phyloP scores from a whole-genome alignment of 2,888 invertebrate genomes.

The Stenodera caucasica region DNA sequence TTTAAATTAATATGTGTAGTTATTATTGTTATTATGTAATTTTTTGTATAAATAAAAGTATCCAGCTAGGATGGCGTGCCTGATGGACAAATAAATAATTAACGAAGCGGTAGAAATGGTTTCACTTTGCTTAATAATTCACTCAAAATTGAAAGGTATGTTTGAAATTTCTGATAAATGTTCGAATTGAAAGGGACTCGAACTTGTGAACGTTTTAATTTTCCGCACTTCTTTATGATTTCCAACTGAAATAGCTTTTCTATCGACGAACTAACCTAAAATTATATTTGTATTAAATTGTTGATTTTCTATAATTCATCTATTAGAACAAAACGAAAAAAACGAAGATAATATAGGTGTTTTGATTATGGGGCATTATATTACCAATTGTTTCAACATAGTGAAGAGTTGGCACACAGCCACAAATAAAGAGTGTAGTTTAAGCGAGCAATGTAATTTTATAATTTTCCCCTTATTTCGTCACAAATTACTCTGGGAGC shows the following conservation, averaged over 20 bases:
- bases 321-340: too few species aligned
- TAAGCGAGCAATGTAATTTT: constrained; percentile 58
- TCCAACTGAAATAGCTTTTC: too few species aligned
- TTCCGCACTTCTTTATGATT: background rate
- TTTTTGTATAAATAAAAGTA: background rate
- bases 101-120: constrained; percentile 41
- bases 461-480: constrained; percentile 60
- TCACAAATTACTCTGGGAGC: constrained; percentile 58
- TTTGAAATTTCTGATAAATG: constrained; percentile 26
- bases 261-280: too few species aligned
- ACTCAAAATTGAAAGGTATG: constrained; percentile 32
- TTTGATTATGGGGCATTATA: background rate
- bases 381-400: background rate
- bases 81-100: constrained; percentile 35
- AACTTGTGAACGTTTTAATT: background rate
- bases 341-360: too few species aligned
- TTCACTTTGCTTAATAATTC: constrained; percentile 43
- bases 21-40: too few species aligned
- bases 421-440: constrained; percentile 54
- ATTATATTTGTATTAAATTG: too few species aligned
- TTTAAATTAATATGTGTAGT: too few species aligned
- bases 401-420: constrained; percentile 45
- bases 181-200: constrained; percentile 20
- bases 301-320: too few species aligned
- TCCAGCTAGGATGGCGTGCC: constrained; percentile 30